phyloP scores from a whole-genome alignment of 2,888 invertebrate genomes.

The Clepsis dumicolana region DNA sequence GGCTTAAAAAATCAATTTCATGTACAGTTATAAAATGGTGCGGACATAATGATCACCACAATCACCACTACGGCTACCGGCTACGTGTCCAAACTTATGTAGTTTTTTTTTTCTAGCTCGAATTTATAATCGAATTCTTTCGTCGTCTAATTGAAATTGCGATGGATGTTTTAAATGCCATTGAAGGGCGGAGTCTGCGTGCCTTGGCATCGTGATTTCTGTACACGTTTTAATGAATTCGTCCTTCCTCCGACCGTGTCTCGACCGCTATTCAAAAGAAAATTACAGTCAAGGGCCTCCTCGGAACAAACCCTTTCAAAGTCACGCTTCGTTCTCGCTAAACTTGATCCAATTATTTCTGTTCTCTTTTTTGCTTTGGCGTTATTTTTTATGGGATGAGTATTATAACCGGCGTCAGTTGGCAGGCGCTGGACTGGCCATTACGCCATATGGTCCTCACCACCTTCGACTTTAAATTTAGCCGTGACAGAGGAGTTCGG shows the following conservation, averaged over 20 bases:
- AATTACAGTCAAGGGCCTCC: conserved; percentile 79
- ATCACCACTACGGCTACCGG: conserved; percentile 46
- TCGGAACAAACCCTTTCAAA: conserved; percentile 80
- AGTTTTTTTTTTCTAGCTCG: conserved; percentile 18
- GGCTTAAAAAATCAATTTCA: conserved; percentile 78
- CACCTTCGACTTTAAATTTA: conserved; percentile 70
- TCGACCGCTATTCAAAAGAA: conserved; percentile 79
- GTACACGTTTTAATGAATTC: conserved; percentile 81
- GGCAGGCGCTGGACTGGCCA: conserved; percentile 69
- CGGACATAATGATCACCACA: conserved; percentile 59
- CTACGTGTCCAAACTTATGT: conserved; percentile 28
- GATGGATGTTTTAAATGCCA: conserved; percentile 64
- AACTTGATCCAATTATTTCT: conserved; percentile 80
- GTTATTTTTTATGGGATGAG: conserved; percentile 69
- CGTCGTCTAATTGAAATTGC: conserved; percentile 42
- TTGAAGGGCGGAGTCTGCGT: conserved; percentile 67
- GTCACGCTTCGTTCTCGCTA: conserved; percentile 79
- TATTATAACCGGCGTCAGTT: conserved; percentile 82
- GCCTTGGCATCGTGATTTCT: conserved; percentile 74
- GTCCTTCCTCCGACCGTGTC: conserved; percentile 73
- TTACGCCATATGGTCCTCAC: conserved; percentile 77
- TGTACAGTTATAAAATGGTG: conserved; percentile 71
- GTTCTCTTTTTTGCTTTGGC: conserved; percentile 68
- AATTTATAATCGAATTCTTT: conserved; percentile 33
- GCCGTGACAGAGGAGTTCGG: conserved; percentile 76